Conservation (phyloP, 2,797 vertebrate species). For the Hemibagrus guttatus region DNA sequence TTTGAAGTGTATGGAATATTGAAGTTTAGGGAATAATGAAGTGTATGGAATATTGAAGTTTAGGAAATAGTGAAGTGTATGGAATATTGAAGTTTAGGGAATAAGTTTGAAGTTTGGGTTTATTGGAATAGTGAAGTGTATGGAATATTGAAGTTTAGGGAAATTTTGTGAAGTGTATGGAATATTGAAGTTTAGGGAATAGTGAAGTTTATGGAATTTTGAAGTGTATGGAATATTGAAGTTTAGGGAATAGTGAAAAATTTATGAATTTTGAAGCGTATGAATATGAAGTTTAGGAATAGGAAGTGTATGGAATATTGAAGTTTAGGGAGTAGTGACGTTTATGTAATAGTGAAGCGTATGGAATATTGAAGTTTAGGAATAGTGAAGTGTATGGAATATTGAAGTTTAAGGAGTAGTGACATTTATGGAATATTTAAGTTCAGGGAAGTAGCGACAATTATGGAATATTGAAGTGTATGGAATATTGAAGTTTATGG, state of each 20-base stretch:
- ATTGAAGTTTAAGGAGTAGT: no score
- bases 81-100: background rate
- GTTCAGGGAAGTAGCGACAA: no score
- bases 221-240: background rate
- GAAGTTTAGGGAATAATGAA: background rate
- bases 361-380: background rate
- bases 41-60: accelerated
- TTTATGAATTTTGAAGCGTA: no score
- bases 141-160: no score
- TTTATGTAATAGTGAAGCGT: background rate
- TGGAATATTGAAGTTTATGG: background rate
- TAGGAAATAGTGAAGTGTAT: background rate
- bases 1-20: no score
- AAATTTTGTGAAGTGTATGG: no score
- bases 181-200: no score
- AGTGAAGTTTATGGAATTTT: background rate
- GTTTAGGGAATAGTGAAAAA: accelerated
- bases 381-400: background rate
- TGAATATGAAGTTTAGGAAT: no score
- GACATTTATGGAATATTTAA: background rate
- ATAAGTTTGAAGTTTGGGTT: no score
- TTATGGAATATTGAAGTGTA: background rate
- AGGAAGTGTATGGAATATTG: background rate
- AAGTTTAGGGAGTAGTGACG: background rate
- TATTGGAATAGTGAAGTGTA: no score